phyloP scores from a whole-genome alignment of 2,113 vertebrate genomes.

The Salvator merianae region DNA sequence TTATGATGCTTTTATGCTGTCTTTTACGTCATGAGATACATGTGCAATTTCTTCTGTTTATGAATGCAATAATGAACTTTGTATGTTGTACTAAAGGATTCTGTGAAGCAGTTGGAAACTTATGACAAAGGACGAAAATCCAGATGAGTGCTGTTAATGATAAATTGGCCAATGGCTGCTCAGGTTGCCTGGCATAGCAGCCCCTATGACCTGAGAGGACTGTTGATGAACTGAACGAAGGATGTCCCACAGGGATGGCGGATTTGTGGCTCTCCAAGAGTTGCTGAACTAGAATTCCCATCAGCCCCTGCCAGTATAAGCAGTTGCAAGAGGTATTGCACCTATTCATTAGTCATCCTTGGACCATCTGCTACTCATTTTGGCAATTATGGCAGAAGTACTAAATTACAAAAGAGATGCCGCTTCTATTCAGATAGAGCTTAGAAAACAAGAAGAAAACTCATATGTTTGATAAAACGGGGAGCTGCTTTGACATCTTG shows the following conservation, averaged over 20 bases:
- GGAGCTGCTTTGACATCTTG: background rate
- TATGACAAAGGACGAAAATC: background rate
- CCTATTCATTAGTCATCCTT: too few species aligned
- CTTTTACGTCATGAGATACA: background rate
- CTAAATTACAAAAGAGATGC: fast-evolving
- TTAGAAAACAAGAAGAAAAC: slow-evolving; percentile 22
- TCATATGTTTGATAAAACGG: slow-evolving; percentile 16
- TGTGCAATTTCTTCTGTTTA: background rate
- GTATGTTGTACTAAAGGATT: background rate
- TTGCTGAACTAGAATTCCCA: too few species aligned
- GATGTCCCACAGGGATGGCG: too few species aligned
- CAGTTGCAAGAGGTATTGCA: too few species aligned
- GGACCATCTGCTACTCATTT: background rate
- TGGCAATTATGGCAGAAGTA: slow-evolving; percentile 7
- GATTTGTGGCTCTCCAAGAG: too few species aligned
- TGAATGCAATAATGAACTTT: background rate
- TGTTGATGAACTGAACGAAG: background rate
- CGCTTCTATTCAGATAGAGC: background rate
- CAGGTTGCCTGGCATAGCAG: background rate
- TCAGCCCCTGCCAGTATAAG: too few species aligned
- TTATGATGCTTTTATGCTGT: background rate
- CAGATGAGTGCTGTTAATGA: background rate
- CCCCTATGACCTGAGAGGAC: background rate
- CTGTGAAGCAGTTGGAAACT: too few species aligned
- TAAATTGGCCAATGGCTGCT: background rate